Evolutionary conservation across 2,113 vertebrate genomes (phyloP).

Genomic region (Piprites chloris): DNA sequence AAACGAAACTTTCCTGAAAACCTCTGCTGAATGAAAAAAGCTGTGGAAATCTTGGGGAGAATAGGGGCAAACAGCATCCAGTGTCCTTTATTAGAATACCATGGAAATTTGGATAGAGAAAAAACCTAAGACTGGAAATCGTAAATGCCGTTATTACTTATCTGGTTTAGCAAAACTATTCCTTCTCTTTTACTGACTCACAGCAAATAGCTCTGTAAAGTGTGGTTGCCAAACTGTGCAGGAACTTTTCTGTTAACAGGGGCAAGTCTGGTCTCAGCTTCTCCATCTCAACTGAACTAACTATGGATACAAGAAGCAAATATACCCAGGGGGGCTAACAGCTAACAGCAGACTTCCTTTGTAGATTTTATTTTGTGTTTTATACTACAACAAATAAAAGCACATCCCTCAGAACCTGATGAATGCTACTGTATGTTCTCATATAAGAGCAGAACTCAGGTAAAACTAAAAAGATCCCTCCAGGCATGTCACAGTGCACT

Average conservation of each 20-base stretch:
- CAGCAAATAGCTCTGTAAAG: slow-evolving; percentile 9
- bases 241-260: not conserved
- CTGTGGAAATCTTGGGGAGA: not conserved
- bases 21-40: not conserved
- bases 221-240: not conserved
- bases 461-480: not conserved
- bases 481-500: not conserved
- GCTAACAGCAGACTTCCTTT: not conserved
- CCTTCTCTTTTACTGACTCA: not conserved
- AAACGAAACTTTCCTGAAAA: not conserved
- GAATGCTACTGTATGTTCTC: not conserved
- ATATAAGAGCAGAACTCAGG: not conserved
- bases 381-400: not conserved
- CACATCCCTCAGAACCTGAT: not conserved
- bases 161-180: not conserved
- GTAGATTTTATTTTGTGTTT: not conserved
- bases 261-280: not conserved
- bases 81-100: not conserved
- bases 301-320: not conserved
- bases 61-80: not conserved
- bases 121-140: not conserved
- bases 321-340: not conserved
- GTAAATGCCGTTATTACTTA: not conserved
- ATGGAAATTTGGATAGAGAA: not conserved
- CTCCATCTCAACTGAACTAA: not conserved